A percentile compares a stretch with the other conserved stretches of the same genome.
Conservation (phyloP, 2,888 invertebrate genomes). For the Heterodera filipjevi region DNA sequence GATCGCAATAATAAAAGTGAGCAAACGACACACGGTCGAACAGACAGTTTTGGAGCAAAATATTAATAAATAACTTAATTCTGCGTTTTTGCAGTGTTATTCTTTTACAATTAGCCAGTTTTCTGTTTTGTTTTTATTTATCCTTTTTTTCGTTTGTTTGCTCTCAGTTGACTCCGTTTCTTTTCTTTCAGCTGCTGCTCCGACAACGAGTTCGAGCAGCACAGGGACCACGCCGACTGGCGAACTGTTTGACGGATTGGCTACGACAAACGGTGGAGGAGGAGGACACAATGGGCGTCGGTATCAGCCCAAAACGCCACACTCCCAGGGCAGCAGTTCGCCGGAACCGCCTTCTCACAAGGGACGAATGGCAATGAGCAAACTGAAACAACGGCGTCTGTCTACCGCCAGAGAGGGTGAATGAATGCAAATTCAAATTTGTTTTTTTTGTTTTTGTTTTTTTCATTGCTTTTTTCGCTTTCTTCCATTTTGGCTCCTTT, state of each 20-base stretch:
- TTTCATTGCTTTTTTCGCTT: not conserved
- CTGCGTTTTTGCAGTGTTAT: not conserved
- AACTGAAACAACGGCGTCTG: conserved; percentile 24
- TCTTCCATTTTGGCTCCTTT: conserved; percentile 16
- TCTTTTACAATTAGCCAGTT: not conserved
- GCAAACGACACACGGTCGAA: not conserved
- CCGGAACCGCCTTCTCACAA: conserved; percentile 7
- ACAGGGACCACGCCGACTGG: conserved; percentile 6
- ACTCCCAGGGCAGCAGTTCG: conserved; percentile 14
- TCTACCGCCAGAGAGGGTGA: conserved; percentile 23
- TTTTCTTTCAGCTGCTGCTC: not conserved
- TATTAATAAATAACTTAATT: not conserved
- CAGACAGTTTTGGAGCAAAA: not conserved
- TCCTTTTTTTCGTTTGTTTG: not conserved
- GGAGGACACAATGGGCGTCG: not conserved
- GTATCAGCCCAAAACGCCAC: conserved; percentile 11
- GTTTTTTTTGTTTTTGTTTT: not conserved
- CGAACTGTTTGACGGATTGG: not conserved
- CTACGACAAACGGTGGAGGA: not conserved
- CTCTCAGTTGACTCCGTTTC: not conserved
- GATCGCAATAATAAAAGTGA: not conserved
- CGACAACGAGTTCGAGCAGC: conserved; percentile 15
- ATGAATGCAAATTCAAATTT: not conserved
- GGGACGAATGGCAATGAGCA: conserved; percentile 15
- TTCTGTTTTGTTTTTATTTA: not conserved